A percentile compares a stretch with the other conserved stretches of the same genome.
Conservation (phyloP, 2,797 vertebrate genomes). For the Hephaestus fuliginosus region DNA sequence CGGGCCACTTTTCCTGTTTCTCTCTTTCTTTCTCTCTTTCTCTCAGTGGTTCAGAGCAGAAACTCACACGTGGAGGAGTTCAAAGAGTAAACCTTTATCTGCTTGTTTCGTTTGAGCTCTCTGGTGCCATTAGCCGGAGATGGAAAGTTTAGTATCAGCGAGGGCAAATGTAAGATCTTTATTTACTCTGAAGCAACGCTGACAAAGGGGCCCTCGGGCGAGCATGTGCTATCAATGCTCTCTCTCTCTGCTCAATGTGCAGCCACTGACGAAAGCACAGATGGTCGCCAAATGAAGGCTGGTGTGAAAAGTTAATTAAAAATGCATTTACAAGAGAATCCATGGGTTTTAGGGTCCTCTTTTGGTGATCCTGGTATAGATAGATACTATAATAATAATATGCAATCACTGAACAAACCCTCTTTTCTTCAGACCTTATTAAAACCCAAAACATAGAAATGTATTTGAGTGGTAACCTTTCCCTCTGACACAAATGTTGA, state of each 20-base stretch:
- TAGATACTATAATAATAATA: too few relatives aligned
- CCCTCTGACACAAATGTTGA: background rate
- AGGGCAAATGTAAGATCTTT: conserved; percentile 48
- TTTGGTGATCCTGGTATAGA: too few relatives aligned
- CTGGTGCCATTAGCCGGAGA: conserved; percentile 9
- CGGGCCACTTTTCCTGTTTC: conserved; percentile 3
- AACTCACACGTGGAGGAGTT: conserved; percentile 24
- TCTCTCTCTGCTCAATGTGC: conserved; percentile 30
- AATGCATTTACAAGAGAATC: background rate
- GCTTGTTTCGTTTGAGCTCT: conserved; percentile 17
- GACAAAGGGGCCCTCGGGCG: conserved; percentile 20
- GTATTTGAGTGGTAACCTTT: background rate
- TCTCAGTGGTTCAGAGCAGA: conserved; percentile 6
- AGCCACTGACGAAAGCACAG: conserved; percentile 21
- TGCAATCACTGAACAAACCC: background rate
- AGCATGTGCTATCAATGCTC: conserved; percentile 46
- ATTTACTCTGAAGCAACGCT: conserved; percentile 62
- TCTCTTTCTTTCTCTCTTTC: background rate
- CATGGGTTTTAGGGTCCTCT: background rate
- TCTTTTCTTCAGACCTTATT: background rate
- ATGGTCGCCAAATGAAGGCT: conserved; percentile 15
- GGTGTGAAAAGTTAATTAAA: conserved; percentile 15
- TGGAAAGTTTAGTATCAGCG: conserved; percentile 30
- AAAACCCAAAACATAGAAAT: background rate
- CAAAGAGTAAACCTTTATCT: conserved; percentile 51